phyloP scores from a whole-genome alignment of 2,888 invertebrate genomes.

The Galerucella pusilla region DNA sequence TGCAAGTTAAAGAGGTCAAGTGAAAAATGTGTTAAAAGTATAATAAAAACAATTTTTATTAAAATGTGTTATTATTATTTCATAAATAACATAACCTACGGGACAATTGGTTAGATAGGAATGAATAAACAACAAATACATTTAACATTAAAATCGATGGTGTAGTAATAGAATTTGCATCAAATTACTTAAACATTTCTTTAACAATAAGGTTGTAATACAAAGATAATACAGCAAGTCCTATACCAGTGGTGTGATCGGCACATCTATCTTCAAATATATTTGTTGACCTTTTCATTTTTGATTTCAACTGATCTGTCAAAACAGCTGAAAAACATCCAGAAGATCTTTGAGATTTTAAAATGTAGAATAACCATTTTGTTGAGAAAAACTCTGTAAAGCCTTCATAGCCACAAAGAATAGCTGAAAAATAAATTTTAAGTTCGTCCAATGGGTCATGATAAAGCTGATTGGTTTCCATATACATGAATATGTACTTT shows the following conservation, averaged over 20 bases:
- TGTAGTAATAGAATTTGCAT: background rate
- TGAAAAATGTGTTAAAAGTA: constrained; percentile 56
- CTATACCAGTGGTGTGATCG: constrained; percentile 56
- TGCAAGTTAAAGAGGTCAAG: constrained; percentile 93
- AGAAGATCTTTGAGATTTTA: constrained; percentile 49
- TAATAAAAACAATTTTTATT: constrained; percentile 6
- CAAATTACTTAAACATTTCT: constrained; percentile 31
- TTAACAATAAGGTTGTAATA: constrained; percentile 53
- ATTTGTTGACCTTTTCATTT: constrained; percentile 47
- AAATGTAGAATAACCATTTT: constrained; percentile 50
- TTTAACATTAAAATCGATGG: background rate
- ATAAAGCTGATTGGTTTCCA: too few relatives aligned
- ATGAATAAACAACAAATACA: background rate
- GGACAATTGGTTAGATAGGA: too few relatives aligned
- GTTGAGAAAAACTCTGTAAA: constrained; percentile 52
- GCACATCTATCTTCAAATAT: constrained; percentile 54
- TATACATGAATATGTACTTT: background rate
- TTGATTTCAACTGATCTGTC: constrained; percentile 44
- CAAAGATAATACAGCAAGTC: constrained; percentile 51
- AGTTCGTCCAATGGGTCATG: too few relatives aligned
- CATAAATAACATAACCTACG: background rate
- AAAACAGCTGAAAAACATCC: constrained; percentile 52
- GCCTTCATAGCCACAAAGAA: constrained; percentile 56
- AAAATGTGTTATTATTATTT: constrained; percentile 15
- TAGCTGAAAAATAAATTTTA: constrained; percentile 44